Percentiles rank a stretch among this genome's conserved stretches.
These are phyloP conservation scores for Gobiocypris rarus DNA, from an alignment of 2,113 vertebrate genomes.

Conservation along the genomic window DNA sequence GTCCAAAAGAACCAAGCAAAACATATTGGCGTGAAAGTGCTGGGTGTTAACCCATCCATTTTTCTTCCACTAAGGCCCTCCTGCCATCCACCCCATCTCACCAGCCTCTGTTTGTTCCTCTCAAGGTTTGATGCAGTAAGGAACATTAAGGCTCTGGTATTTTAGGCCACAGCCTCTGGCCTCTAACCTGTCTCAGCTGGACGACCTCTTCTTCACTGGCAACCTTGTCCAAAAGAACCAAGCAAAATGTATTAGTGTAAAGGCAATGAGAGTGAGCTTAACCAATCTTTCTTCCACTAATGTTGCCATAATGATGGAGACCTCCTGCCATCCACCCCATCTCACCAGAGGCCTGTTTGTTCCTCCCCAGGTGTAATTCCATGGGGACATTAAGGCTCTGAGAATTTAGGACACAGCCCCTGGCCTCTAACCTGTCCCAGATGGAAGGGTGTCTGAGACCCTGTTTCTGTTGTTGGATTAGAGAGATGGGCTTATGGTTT, in stretches of 20 bases:
- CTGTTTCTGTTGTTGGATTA: slow-evolving; percentile 13
- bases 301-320: background rate
- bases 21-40: background rate
- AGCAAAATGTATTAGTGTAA: too few species aligned
- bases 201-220: background rate
- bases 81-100: background rate
- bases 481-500: background rate
- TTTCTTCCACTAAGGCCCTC: background rate
- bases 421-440: slow-evolving; percentile 25
- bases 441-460: slow-evolving; percentile 15
- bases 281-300: too few species aligned
- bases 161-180: background rate
- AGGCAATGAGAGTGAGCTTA: too few species aligned
- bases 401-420: slow-evolving; percentile 14
- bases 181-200: slow-evolving; percentile 28
- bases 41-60: background rate
- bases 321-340: background rate
- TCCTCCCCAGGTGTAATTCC: background rate
- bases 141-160: slow-evolving; percentile 1
- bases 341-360: background rate
- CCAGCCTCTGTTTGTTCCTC: background rate
- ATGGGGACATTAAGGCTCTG: slow-evolving; percentile 1
- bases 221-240: background rate
- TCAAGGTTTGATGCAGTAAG: background rate
- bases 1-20: background rate